A percentile compares a stretch with the other conserved stretches of the same genome.
phyloP scores from a whole-genome alignment of 1,140 invertebrate species.

The Drosophila lini region DNA sequence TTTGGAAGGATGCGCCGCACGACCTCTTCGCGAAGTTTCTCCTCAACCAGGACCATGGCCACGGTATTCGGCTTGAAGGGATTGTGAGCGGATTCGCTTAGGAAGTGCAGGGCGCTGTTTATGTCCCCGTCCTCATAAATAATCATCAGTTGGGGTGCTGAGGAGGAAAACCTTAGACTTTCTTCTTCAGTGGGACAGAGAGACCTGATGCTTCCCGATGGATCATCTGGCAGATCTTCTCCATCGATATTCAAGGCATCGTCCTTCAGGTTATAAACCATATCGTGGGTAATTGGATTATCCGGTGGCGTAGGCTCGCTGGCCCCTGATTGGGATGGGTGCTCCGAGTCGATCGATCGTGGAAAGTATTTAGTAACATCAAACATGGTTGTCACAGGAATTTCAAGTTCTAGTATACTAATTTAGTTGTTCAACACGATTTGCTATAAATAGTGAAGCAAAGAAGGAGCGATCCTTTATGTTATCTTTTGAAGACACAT shows the following conservation, averaged over 20 bases:
- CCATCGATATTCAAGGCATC: neutral
- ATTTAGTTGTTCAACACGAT: neutral
- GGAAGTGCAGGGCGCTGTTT: conserved; percentile 57
- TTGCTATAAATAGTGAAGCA: neutral
- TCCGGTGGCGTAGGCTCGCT: neutral
- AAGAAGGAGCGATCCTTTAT: neutral
- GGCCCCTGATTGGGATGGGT: neutral
- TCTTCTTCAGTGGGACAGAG: neutral
- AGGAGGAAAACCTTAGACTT: neutral
- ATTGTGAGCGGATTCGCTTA: conserved; percentile 51
- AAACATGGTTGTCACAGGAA: conserved; percentile 10
- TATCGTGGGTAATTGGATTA: conserved; percentile 4
- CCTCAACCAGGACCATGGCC: conserved; percentile 56
- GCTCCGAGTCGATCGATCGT: conserved; percentile 19
- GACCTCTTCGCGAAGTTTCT: conserved; percentile 45
- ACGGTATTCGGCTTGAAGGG: conserved; percentile 42
- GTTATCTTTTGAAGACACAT: conserved; percentile 3
- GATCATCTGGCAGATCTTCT: neutral
- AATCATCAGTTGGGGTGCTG: conserved; percentile 59
- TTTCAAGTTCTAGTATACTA: neutral
- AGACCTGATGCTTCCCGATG: neutral
- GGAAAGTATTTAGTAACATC: conserved; percentile 28
- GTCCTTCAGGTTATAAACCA: conserved; percentile 6
- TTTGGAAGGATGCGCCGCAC: conserved; percentile 23
- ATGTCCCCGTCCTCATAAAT: conserved; percentile 60